phyloP scores from a whole-genome alignment of 2,888 invertebrate genomes.

The Aspidiotus destructor region DNA sequence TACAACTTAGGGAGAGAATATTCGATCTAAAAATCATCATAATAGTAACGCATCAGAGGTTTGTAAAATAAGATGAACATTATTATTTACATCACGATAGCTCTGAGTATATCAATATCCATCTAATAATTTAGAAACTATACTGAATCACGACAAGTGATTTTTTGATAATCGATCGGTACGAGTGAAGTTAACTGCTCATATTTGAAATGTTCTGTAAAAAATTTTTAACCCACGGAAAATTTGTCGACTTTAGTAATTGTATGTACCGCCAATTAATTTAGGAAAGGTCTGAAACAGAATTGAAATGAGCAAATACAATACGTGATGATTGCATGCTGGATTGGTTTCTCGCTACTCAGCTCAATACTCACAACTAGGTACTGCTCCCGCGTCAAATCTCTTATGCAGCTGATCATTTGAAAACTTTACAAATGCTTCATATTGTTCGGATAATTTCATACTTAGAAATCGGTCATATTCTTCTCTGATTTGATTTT shows the following conservation, averaged over 20 bases:
- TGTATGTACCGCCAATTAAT: slow-evolving; percentile 11
- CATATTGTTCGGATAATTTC: slow-evolving; percentile 96
- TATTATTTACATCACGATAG: too few species aligned
- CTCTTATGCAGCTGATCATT: slow-evolving; percentile 87
- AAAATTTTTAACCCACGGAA: neutral
- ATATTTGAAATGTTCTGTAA: too few species aligned
- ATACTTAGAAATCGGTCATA: slow-evolving; percentile 86
- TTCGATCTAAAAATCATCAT: too few species aligned
- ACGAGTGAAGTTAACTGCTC: too few species aligned
- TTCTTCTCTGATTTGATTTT: slow-evolving; percentile 84
- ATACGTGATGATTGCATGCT: neutral
- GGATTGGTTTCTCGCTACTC: neutral
- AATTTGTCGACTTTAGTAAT: neutral
- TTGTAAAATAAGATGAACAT: too few species aligned
- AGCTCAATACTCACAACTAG: slow-evolving; percentile 39
- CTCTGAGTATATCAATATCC: too few species aligned
- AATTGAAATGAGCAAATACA: neutral
- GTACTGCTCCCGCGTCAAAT: slow-evolving; percentile 39
- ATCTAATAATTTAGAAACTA: too few species aligned
- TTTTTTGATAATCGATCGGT: too few species aligned
- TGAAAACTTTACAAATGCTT: slow-evolving; percentile 96
- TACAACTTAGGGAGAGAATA: too few species aligned
- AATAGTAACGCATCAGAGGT: too few species aligned
- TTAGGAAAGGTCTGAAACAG: slow-evolving; percentile 25
- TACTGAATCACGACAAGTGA: too few species aligned